Evolutionary conservation across 2,113 vertebrate species (phyloP).

Genomic region (Lutjanus erythropterus): DNA sequence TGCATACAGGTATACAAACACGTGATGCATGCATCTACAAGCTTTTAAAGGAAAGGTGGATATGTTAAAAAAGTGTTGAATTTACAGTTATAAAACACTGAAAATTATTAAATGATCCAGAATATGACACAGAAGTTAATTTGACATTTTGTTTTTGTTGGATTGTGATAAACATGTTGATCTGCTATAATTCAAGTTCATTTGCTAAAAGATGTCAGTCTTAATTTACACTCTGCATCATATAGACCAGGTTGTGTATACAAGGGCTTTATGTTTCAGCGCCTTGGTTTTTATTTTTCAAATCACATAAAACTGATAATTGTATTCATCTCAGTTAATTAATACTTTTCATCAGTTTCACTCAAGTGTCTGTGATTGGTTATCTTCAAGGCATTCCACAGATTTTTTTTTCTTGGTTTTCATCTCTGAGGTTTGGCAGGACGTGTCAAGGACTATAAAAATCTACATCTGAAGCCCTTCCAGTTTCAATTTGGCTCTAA

Average conservation of each 20-base stretch:
- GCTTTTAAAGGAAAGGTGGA: conserved; percentile 27
- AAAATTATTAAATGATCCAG: not conserved
- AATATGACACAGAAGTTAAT: conserved; percentile 1
- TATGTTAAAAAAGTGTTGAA: conserved; percentile 38
- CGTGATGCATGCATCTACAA: conserved; percentile 62
- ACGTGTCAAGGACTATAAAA: conserved; percentile 34
- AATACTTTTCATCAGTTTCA: not conserved
- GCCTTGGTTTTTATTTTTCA: not conserved
- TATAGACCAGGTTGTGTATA: conserved; percentile 2
- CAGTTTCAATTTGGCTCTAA: conserved; percentile 45
- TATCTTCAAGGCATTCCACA: conserved; percentile 63
- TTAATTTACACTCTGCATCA: not conserved
- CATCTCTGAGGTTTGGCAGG: conserved; percentile 35
- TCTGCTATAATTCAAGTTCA: not conserved
- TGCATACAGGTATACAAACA: conserved; percentile 42
- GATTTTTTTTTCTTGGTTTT: conserved; percentile 34
- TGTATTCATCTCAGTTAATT: not conserved
- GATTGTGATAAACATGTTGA: conserved; percentile 13
- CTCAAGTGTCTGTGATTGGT: conserved; percentile 16
- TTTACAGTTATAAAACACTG: conserved; percentile 46
- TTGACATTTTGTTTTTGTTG: not conserved
- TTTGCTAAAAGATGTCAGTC: not conserved
- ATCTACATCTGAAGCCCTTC: conserved; percentile 46
- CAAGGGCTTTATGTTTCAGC: not conserved
- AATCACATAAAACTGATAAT: conserved; percentile 3